Evolutionary conservation across 92 coral and sea anemone genomes (phyloP), one percentile per base, ranked within the genome.

Genomic region (Pocillopora meandrina): DNA sequence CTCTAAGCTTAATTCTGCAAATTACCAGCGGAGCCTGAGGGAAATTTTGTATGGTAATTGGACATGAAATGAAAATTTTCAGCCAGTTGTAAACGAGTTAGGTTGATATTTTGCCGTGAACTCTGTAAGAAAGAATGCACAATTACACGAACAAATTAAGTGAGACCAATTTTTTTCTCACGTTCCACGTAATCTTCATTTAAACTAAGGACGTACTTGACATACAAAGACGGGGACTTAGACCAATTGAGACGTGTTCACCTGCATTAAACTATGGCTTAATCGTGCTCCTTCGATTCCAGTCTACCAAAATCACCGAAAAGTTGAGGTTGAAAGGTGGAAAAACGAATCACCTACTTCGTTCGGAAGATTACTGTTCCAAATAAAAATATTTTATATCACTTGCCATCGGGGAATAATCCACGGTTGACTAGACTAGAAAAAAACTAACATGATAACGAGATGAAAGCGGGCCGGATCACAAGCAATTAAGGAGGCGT

Each of bases 171-270:
- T 65, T 78, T 5, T n/a, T 26, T 42, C 52, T 78, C 49, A 78
- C n/a, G 23, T 42, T 73, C 65, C 60, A 65, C 72, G 82, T 13
- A 72, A 26, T 19, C 23, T 62, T 64, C 14, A 57, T 72, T 47
- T 47, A n/a, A 52, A 36, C 35, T 62, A 77, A 61, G 60, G 56
- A 77, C n/a, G 36, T 56, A 59, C 80, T 34, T 76, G 16, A 75
- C 23, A 42, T 13, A 70, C 74, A 12, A 59, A 12, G 18, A 34
- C 5, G 79, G 31, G 15, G 79, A 17, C 73, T 63, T 8, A 78
- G 20, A 78, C 52, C 42, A 57, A 78, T 59, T 23, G 21, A n/a
- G 19, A 52, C 56, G 17, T 76, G 80, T 18, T 62, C 61, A 59
- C 34, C 66, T 35, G 56, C 80, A 76, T 56, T 33, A 65, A 63